These are phyloP conservation scores for Stigmatopora nigra DNA, from an alignment of 2,113 vertebrate genomes.

Conservation along the genomic window DNA sequence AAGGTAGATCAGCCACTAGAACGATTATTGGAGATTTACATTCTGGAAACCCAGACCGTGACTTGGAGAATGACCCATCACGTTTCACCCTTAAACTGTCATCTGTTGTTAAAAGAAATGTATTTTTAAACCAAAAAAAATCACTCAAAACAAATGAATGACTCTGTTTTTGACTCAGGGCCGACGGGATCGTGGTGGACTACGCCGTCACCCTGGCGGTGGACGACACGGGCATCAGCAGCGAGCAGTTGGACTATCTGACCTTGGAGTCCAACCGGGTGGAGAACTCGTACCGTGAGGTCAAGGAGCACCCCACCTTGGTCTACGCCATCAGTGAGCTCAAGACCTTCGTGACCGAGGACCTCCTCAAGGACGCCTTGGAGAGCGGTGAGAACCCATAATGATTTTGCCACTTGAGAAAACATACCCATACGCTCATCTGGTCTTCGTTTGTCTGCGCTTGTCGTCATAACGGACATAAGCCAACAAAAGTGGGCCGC, in stretches of 20 bases:
- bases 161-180: slow-evolving; percentile 31
- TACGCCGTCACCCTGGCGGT: slow-evolving; percentile 80
- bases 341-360: slow-evolving; percentile 71
- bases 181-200: slow-evolving; percentile 72
- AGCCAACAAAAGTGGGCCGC: slow-evolving; percentile 26
- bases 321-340: slow-evolving; percentile 76
- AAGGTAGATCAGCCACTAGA: slow-evolving; percentile 53
- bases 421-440: slow-evolving; percentile 46
- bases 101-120: not conserved
- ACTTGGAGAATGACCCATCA: not conserved
- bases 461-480: slow-evolving; percentile 20
- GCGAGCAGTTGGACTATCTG: slow-evolving; percentile 80
- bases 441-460: slow-evolving; percentile 48
- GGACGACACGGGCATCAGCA: slow-evolving; percentile 70
- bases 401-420: slow-evolving; percentile 25
- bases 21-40: slow-evolving; percentile 46
- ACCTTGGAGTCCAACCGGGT: slow-evolving; percentile 85
- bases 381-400: slow-evolving; percentile 66
- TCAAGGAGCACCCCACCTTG: slow-evolving; percentile 72
- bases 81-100: too few relatives aligned
- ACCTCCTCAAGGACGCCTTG: slow-evolving; percentile 66
- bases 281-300: slow-evolving; percentile 73
- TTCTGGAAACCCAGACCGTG: slow-evolving; percentile 8
- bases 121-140: too few relatives aligned
- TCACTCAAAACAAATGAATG: too few relatives aligned